Evolutionary conservation across 2,797 vertebrate species (phyloP).

Genomic region (Periophthalmus magnuspinnatus): DNA sequence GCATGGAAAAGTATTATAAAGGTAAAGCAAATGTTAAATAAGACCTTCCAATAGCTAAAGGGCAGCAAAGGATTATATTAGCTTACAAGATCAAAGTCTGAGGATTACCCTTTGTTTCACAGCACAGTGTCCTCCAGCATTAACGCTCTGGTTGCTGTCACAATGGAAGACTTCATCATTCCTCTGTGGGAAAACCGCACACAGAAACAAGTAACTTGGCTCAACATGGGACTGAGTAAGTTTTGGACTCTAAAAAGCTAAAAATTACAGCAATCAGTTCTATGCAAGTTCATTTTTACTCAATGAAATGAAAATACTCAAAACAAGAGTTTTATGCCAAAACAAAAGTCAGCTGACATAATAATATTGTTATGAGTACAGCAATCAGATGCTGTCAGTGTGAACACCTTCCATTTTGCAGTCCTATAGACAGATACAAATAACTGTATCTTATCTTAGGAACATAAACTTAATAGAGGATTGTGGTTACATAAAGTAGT

Average conservation of each 20-base stretch:
- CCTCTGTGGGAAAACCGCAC: conserved; percentile 68
- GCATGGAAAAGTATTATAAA: no score
- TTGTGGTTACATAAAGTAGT: not conserved
- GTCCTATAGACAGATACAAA: not conserved
- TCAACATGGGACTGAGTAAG: conserved; percentile 85
- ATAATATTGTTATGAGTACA: no score
- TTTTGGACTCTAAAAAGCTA: conserved; percentile 15
- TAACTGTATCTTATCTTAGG: conserved; percentile 26
- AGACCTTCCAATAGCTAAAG: no score
- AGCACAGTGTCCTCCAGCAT: conserved; percentile 88
- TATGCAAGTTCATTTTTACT: no score
- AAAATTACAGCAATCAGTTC: not conserved
- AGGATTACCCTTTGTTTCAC: conserved; percentile 40
- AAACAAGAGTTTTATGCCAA: no score
- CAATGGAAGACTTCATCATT: conserved; percentile 79
- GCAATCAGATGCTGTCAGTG: not conserved
- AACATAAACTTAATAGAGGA: no score
- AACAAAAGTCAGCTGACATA: no score
- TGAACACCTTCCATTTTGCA: not conserved
- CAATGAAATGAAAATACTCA: no score
- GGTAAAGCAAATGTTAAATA: no score
- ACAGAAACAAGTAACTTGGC: conserved; percentile 71
- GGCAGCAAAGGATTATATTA: no score
- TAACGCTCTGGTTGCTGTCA: conserved; percentile 84
- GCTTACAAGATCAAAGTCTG: not conserved